Percentiles rank a stretch among this genome's conserved stretches.
Evolutionary conservation across 2,888 invertebrate species (phyloP).

Genomic region (Apamea anceps): DNA sequence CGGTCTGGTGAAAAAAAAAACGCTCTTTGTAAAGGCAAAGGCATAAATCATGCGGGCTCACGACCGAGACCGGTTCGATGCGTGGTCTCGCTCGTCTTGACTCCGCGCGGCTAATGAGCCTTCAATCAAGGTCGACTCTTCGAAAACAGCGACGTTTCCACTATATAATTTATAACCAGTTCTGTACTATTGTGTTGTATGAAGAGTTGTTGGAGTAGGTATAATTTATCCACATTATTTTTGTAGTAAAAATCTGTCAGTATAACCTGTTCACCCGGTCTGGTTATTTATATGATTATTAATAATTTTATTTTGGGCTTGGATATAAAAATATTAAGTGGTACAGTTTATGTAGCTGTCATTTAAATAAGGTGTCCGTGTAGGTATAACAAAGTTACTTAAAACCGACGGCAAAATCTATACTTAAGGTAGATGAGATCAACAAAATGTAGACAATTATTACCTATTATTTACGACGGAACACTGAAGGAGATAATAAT

Average conservation of each 20-base stretch:
- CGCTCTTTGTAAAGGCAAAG: constrained; percentile 81
- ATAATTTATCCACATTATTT: constrained; percentile 20
- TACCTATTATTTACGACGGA: constrained; percentile 77
- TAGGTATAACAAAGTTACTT: constrained; percentile 27
- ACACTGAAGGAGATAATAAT: constrained; percentile 80
- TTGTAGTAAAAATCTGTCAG: constrained; percentile 21
- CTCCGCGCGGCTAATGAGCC: constrained; percentile 85
- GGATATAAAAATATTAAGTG: constrained; percentile 38
- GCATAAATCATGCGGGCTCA: constrained; percentile 89
- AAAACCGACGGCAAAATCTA: constrained; percentile 22
- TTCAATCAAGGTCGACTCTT: constrained; percentile 88
- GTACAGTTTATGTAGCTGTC: constrained; percentile 19
- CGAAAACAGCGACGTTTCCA: constrained; percentile 74
- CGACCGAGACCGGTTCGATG: constrained; percentile 83
- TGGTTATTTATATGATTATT: constrained; percentile 35
- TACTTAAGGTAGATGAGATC: constrained; percentile 35
- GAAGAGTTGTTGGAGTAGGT: constrained; percentile 20
- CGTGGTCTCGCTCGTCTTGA: constrained; percentile 78
- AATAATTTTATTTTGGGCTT: constrained; percentile 14
- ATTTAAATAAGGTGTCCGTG: constrained; percentile 35
- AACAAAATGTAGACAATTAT: constrained; percentile 60
- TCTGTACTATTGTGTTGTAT: constrained; percentile 65
- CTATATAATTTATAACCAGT: constrained; percentile 76
- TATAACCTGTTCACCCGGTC: constrained; percentile 43
- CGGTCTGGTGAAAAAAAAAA: constrained; percentile 81